phyloP scores from a whole-genome alignment of 2,113 vertebrate genomes.

The Pantherophis guttatus region DNA sequence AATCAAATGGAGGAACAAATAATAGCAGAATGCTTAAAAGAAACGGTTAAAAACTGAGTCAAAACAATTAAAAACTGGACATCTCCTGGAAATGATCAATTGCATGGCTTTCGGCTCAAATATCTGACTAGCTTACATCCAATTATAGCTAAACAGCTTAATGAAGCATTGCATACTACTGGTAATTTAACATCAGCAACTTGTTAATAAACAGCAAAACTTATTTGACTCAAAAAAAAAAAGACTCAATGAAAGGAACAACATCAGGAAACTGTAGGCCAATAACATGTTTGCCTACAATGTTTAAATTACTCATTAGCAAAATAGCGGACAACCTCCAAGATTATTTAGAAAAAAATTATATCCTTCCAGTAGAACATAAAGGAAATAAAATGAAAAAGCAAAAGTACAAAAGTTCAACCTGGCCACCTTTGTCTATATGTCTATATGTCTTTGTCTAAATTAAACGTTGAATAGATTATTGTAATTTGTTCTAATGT shows the following conservation, averaged over 20 bases:
- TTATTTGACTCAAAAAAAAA: not conserved
- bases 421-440: not conserved
- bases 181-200: not conserved
- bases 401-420: not conserved
- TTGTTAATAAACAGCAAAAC: not conserved
- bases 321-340: not conserved
- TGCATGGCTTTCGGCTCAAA: not conserved
- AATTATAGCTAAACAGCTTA: not conserved
- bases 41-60: not conserved
- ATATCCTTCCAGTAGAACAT: not conserved
- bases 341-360: not conserved
- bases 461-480: not conserved
- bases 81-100: not conserved
- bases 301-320: not conserved
- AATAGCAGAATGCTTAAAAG: not conserved
- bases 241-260: not conserved
- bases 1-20: not conserved
- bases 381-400: not conserved
- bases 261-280: not conserved
- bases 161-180: not conserved
- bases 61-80: not conserved
- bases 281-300: not conserved
- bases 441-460: not conserved
- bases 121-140: not conserved
- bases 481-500: not conserved